Evolutionary conservation across 2,888 invertebrate species (phyloP).

Genomic region (Ormyrus thymus): DNA sequence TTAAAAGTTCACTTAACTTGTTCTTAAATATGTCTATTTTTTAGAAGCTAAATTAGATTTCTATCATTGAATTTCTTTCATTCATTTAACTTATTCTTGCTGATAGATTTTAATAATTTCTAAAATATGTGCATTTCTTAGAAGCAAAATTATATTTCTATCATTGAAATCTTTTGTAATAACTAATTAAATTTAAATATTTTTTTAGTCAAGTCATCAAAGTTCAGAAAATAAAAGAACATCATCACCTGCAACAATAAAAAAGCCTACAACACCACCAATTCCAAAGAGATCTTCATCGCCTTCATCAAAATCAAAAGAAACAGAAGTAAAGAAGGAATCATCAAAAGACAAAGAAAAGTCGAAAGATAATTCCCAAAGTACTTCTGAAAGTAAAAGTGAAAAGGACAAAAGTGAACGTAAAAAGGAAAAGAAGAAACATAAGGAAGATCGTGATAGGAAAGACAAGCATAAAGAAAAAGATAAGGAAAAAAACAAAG

Average conservation of each 20-base stretch:
- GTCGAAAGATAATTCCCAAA: constrained; percentile 74
- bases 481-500: constrained; percentile 77
- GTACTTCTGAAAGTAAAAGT: constrained; percentile 75
- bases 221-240: constrained; percentile 69
- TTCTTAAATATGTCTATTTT: neutral
- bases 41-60: neutral
- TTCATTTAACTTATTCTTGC: constrained; percentile 31
- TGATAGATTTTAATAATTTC: constrained; percentile 39
- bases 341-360: constrained; percentile 67
- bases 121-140: neutral
- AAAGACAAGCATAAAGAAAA: constrained; percentile 75
- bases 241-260: constrained; percentile 67
- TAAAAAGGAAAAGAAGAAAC: constrained; percentile 76
- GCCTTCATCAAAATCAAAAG: constrained; percentile 69
- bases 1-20: constrained; percentile 2
- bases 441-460: constrained; percentile 77
- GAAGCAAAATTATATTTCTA: no score
- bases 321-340: constrained; percentile 70
- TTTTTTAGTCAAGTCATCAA: constrained; percentile 62
- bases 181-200: no score
- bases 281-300: constrained; percentile 61
- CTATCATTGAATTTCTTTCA: neutral
- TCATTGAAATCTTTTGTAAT: no score
- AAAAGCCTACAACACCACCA: constrained; percentile 69
- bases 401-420: constrained; percentile 76